These are phyloP conservation scores for Eutolmus rufibarbis DNA, from an alignment of 2,888 invertebrate genomes.

Conservation along the genomic window DNA sequence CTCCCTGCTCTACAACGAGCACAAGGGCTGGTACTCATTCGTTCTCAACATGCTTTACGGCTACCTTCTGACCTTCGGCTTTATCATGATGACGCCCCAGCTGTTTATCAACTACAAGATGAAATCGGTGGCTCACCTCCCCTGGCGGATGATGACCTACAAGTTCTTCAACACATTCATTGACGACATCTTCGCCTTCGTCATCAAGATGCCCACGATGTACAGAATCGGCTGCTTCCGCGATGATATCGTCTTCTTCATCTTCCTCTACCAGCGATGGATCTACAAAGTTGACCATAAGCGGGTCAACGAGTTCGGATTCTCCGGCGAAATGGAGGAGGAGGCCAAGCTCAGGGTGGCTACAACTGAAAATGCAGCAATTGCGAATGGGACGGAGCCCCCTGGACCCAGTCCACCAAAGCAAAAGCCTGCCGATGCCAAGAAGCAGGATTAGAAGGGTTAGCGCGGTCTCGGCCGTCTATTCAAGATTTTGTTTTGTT, in stretches of 20 bases:
- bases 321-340: conserved; percentile 87
- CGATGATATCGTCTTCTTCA: conserved; percentile 98
- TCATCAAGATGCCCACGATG: conserved; percentile 99
- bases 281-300: conserved; percentile 96
- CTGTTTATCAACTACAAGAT: conserved; percentile 99
- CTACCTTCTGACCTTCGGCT: conserved; percentile 96
- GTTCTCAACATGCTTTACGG: conserved; percentile 96
- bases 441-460: conserved; percentile 58
- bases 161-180: conserved; percentile 99
- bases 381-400: conserved; percentile 1
- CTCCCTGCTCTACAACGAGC: conserved; percentile 93
- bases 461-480: background rate
- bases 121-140: conserved; percentile 98
- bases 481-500: background rate
- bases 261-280: conserved; percentile 98
- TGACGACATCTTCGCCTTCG: conserved; percentile 99
- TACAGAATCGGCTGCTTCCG: conserved; percentile 97
- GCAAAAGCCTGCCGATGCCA: conserved; percentile 56
- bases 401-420: conserved; percentile 9
- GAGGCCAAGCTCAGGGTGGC: conserved; percentile 57
- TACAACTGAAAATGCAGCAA: background rate
- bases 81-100: conserved; percentile 99
- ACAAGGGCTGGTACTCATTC: conserved; percentile 99
- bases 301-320: conserved; percentile 98
- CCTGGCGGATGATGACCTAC: conserved; percentile 99